phyloP scores from a whole-genome alignment of 2,113 vertebrate genomes.

The Rallus limicola region DNA sequence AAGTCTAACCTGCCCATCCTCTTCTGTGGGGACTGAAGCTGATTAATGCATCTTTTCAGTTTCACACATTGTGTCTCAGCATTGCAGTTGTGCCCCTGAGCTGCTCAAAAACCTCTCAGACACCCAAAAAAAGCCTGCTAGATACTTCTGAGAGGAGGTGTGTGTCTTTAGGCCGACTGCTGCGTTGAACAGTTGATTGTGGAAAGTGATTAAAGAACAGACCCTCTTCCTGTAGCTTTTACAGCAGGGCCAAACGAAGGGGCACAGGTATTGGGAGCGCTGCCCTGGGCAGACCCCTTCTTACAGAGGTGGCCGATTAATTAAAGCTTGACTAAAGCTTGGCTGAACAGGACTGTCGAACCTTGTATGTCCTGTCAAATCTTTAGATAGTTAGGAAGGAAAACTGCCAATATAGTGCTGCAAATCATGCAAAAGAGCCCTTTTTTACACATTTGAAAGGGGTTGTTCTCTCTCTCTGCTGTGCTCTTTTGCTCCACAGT shows the following conservation, averaged over 20 bases:
- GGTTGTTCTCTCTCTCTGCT: neutral
- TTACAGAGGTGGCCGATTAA: neutral
- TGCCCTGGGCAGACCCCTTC: constrained; percentile 55
- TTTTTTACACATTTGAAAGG: neutral
- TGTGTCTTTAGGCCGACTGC: constrained; percentile 69
- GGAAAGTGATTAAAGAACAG: constrained; percentile 77
- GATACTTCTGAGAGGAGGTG: constrained; percentile 71
- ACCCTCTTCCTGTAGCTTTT: constrained; percentile 77
- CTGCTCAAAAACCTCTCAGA: constrained; percentile 17
- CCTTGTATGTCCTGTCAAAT: neutral
- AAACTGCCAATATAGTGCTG: neutral
- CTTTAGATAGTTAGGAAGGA: neutral
- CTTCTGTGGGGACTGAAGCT: neutral
- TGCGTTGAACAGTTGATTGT: constrained; percentile 73
- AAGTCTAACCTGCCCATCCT: neutral
- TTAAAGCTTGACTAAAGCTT: neutral
- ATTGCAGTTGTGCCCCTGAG: neutral
- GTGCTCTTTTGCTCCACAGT: neutral
- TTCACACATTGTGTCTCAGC: neutral
- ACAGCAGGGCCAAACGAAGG: constrained; percentile 64
- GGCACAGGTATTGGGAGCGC: neutral
- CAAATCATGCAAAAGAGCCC: neutral
- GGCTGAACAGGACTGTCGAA: neutral
- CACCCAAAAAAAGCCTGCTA: constrained; percentile 41
- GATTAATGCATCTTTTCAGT: neutral